Evolutionary conservation across 2,113 vertebrate species (phyloP), one percentile per base, ranked within the genome.

Genomic region (Zeus faber): DNA sequence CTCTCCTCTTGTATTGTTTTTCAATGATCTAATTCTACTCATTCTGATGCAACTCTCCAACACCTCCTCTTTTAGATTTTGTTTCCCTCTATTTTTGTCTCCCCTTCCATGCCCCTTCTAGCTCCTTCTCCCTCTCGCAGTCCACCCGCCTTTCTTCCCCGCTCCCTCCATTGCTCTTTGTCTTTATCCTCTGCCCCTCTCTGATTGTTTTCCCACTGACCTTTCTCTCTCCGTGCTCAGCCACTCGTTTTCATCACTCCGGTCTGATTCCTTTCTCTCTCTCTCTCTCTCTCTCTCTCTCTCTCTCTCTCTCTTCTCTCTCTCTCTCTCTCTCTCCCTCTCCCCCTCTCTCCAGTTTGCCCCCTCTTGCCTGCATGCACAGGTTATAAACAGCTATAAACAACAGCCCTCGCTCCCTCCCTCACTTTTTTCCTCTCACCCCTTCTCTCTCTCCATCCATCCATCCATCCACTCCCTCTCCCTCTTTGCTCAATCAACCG

Each of bases 401-500:
- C 29, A 33, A 37, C 31, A 16, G 20, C 21, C 3, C 2, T 16
- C 43, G 62, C 62, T 46, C 52, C 61, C 33, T 59, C 50, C 43
- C 21, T 62, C 35, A 56, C 35, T 22, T 52, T 49, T 49, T 31
- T 54, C 46, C 29, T 25, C 31, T 62, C 39, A 31, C 39, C 64
- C 58, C 48, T 23, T 58, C 55, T 54, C 59, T 22, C 45, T 49
- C 49, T 52, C 33, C 25, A 37, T 17, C 37, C 10, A 14, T 23
- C 31, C 22, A 37, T 26, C 20, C 54, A 46, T 52, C 29, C n/a
- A 22, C 31, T 22, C 21, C 48, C 39, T 14, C 16, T 24, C 48
- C 62, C 39, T 29, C 26, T 7, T 26, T 9, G 20, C n/a, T 11
- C 14, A 43, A 58, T 54, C 49, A 41, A 55, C 53, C 48, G 53